Evolutionary conservation across 2,888 invertebrate genomes (phyloP).

Genomic region (Acronicta aceris): DNA sequence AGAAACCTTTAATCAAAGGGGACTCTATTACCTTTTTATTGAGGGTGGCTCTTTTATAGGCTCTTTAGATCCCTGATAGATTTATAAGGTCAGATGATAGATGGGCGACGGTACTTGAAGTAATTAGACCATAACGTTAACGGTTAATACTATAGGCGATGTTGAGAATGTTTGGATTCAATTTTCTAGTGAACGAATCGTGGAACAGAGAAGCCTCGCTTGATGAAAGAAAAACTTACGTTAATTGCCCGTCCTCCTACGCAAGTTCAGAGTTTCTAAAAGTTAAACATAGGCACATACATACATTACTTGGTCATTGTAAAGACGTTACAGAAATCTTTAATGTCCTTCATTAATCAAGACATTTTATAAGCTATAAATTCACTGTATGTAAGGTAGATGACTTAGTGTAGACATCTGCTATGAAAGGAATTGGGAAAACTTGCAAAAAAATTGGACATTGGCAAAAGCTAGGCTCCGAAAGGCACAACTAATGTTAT

Average conservation of each 20-base stretch:
- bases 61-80: conserved; percentile 21
- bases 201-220: background rate
- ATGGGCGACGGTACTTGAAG: conserved; percentile 18
- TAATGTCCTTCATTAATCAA: too few species aligned
- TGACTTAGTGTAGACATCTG: too few species aligned
- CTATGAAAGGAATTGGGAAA: too few species aligned
- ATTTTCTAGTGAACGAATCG: conserved; percentile 24
- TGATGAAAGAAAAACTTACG: conserved; percentile 35
- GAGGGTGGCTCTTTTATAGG: conserved; percentile 44
- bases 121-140: conserved; percentile 22
- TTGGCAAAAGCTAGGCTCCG: too few species aligned
- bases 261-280: background rate
- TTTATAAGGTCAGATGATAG: conserved; percentile 38
- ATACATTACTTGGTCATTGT: too few species aligned
- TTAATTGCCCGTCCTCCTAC: conserved; percentile 17
- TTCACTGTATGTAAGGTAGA: too few species aligned
- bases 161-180: conserved; percentile 22
- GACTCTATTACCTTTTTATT: conserved; percentile 49
- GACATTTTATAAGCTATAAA: too few species aligned
- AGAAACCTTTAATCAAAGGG: conserved; percentile 48
- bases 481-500: too few species aligned
- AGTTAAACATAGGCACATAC: background rate
- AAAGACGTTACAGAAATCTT: too few species aligned
- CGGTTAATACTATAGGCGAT: conserved; percentile 5
- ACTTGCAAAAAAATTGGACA: too few species aligned